phyloP scores from a whole-genome alignment of 2,113 vertebrate genomes.

The Cricetomys ansorgei region DNA sequence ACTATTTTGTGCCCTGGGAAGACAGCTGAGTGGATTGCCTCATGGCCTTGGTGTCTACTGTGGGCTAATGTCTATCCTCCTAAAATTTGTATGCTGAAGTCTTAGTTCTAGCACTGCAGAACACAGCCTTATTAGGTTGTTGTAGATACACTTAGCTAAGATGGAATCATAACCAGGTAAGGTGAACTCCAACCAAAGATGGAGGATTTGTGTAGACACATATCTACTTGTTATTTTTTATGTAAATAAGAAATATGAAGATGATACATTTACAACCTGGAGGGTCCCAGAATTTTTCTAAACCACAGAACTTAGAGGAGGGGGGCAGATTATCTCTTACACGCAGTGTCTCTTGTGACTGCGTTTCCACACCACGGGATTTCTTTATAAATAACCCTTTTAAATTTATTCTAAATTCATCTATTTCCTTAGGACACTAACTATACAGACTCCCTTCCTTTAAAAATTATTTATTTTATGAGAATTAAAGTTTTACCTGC shows the following conservation, averaged over 20 bases:
- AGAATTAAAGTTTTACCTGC: too few species aligned
- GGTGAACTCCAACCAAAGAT: not conserved
- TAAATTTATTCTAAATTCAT: not conserved
- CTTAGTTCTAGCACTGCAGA: not conserved
- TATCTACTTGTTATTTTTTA: not conserved
- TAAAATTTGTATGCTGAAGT: not conserved
- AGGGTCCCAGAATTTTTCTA: not conserved
- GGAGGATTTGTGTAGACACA: not conserved
- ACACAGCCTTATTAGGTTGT: not conserved
- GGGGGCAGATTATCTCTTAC: not conserved
- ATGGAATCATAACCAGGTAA: not conserved
- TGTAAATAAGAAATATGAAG: not conserved
- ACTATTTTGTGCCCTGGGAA: not conserved
- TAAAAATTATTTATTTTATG: not conserved
- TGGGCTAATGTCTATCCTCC: not conserved
- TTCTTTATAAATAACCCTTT: not conserved
- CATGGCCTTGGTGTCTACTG: not conserved
- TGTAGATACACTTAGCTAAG: not conserved
- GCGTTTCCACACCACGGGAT: not conserved
- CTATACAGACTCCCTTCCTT: too few species aligned
- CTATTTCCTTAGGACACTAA: not conserved
- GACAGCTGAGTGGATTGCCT: not conserved
- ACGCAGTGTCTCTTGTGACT: not conserved
- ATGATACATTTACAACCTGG: not conserved
- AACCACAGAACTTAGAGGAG: not conserved